Base-by-base conservation (phyloP, 2,888 invertebrate species). In the Lamproptera curius region DNA sequence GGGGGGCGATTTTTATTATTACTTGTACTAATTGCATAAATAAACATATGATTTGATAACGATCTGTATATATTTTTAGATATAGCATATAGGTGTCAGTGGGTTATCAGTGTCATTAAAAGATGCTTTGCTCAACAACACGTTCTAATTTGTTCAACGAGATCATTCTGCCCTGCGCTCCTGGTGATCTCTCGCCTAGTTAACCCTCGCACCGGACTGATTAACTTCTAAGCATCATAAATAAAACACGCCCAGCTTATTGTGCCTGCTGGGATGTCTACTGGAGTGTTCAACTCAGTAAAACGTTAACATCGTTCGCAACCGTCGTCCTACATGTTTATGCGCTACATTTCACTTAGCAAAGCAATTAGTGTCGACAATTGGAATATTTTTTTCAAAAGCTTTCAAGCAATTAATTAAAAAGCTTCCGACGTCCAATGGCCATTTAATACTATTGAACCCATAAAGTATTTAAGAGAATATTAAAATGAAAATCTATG, bases 121-220 rank as follows among this genome's bases (percentile, higher is more conserved):
- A 67, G 65, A 70, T 71, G 70, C 76, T 78, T 74, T 79, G 78
- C 73, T 81, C 82, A 78, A 81, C 82, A 81, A 76, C 68, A 79
- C 74, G 81, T 73, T 76, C 71, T 83, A 85, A 83, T 83, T 83
- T 79, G 76, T 73, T 67, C 80, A 77, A 83, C 74, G 61, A 65
- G 83, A 84, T 85, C 77, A 78, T 66, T 64, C 76, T 67, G 75
- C 55, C 71, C 82, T 71, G 56, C 65, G 78, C 59, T 58, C 67
- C 67, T 68, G 73, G 76, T 78, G 76, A 76, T 78, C 78, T 85
- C 74, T 83, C 86, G 69, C 83, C 76, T 83, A 86, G 85, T 87
- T 87, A 86, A 74, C 79, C 76, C 75, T 80, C 76, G 74, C 80
- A 81, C 66, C 58, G 73, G 67, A 67, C 60, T 77, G 73, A 73